Evolutionary conservation across 2,113 vertebrate species (phyloP).

Genomic region (Bubo scandiacus): DNA sequence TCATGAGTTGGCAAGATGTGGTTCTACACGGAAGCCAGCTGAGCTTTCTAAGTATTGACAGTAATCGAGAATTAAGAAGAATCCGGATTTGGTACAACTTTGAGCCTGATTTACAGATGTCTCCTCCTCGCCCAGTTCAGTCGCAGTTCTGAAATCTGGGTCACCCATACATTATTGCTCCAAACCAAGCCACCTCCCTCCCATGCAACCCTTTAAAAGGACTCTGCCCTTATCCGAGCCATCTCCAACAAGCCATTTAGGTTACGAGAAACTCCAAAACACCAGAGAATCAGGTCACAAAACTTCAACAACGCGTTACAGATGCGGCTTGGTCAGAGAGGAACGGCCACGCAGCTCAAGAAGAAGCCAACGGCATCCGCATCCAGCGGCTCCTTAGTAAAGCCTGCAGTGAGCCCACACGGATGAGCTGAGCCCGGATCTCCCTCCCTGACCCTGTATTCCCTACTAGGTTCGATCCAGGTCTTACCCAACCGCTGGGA

Average conservation of each 20-base stretch:
- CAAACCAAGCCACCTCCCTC: constrained; percentile 16
- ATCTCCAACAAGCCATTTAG: not conserved
- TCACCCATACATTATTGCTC: constrained; percentile 19
- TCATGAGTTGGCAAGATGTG: not conserved
- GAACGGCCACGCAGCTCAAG: not conserved
- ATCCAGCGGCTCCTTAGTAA: not conserved
- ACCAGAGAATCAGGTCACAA: not conserved
- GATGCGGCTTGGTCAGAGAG: not conserved
- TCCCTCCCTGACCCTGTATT: not conserved
- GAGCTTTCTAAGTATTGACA: not conserved
- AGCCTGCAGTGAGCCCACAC: not conserved
- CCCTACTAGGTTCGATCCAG: not conserved
- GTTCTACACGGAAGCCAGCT: not conserved
- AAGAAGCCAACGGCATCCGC: not conserved
- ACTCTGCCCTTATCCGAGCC: not conserved
- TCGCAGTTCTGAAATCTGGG: constrained; percentile 1
- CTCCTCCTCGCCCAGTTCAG: not conserved
- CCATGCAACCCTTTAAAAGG: not conserved
- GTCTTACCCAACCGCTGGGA: not conserved
- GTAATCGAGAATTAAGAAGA: not conserved
- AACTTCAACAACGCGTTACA: not conserved
- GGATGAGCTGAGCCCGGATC: not conserved
- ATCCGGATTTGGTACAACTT: not conserved
- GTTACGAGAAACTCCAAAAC: not conserved
- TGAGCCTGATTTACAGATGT: not conserved